A percentile compares a stretch with the other conserved stretches of the same genome.
These are phyloP conservation scores for Drosophila ustulata DNA, from an alignment of 2,888 invertebrate species.

Conservation along the genomic window DNA sequence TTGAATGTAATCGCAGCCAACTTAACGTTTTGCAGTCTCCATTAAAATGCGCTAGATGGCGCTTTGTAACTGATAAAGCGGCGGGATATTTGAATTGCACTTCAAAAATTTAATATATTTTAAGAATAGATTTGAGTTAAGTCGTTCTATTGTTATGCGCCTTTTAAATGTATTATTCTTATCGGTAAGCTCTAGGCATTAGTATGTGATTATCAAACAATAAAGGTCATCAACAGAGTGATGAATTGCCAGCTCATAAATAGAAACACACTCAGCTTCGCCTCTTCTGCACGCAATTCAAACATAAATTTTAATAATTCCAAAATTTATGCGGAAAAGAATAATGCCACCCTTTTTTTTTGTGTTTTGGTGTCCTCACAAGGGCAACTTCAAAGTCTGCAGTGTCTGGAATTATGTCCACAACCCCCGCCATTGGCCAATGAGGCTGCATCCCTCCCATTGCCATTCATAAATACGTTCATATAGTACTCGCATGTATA, in stretches of 20 bases:
- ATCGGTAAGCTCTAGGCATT: neutral
- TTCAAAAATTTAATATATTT: neutral
- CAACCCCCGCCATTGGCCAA: constrained; percentile 28
- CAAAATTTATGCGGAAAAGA: constrained; percentile 65
- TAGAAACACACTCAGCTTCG: constrained; percentile 7
- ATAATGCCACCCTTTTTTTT: constrained; percentile 45
- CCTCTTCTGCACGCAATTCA: constrained; percentile 24
- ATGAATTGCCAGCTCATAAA: constrained; percentile 40
- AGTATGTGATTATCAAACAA: constrained; percentile 61
- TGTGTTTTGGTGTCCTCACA: constrained; percentile 7
- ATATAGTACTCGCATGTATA: constrained; percentile 35
- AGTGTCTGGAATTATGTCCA: constrained; percentile 41
- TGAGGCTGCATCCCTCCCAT: constrained; percentile 41
- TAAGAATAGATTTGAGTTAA: neutral
- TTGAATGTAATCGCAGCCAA: neutral
- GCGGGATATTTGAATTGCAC: neutral
- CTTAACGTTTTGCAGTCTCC: neutral
- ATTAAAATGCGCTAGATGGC: neutral
- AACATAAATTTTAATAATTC: constrained; percentile 78
- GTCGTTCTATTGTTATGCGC: neutral
- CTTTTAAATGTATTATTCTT: neutral
- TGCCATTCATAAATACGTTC: constrained; percentile 11
- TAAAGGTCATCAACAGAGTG: constrained; percentile 53
- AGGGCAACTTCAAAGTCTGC: constrained; percentile 63
- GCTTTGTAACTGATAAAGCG: neutral